These are phyloP conservation scores for Galago senegalensis DNA, from an alignment of 2,797 vertebrate species.

Conservation along the genomic window DNA sequence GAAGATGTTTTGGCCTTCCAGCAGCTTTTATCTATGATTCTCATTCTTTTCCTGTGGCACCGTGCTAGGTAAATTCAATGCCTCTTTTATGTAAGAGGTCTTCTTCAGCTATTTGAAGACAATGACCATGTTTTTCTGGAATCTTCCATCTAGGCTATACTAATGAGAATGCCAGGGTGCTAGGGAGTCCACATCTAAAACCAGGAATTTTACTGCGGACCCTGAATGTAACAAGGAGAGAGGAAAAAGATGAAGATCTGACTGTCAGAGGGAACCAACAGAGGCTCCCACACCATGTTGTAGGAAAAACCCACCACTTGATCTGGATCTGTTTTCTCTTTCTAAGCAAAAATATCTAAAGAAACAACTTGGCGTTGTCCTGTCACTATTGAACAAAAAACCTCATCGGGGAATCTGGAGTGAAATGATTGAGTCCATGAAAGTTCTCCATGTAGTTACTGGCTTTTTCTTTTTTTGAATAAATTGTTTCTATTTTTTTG, in stretches of 20 bases:
- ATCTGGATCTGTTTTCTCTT: not conserved
- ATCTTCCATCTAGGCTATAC: not conserved
- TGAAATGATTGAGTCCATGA: not conserved
- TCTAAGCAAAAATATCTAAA: not conserved
- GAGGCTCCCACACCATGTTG: not conserved
- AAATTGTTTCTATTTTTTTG: conserved; percentile 51
- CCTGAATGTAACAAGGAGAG: not conserved
- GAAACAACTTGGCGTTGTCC: not conserved
- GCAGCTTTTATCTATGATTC: not conserved
- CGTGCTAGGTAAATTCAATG: not conserved
- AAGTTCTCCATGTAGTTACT: conserved; percentile 24
- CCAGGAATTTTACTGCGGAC: not conserved
- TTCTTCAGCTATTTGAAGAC: not conserved
- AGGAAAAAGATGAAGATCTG: not conserved
- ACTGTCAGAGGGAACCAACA: not conserved
- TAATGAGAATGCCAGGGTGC: conserved; percentile 16
- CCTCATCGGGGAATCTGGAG: not conserved
- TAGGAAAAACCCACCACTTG: not conserved
- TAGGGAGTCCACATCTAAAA: not conserved
- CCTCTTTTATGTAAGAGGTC: not conserved
- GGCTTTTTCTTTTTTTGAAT: conserved; percentile 7
- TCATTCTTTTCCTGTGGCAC: not conserved
- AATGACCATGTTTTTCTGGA: conserved; percentile 2
- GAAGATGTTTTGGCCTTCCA: conserved; percentile 27
- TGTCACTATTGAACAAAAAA: not conserved